phyloP scores from a whole-genome alignment of 2,797 vertebrate species.

The Furcifer pardalis region DNA sequence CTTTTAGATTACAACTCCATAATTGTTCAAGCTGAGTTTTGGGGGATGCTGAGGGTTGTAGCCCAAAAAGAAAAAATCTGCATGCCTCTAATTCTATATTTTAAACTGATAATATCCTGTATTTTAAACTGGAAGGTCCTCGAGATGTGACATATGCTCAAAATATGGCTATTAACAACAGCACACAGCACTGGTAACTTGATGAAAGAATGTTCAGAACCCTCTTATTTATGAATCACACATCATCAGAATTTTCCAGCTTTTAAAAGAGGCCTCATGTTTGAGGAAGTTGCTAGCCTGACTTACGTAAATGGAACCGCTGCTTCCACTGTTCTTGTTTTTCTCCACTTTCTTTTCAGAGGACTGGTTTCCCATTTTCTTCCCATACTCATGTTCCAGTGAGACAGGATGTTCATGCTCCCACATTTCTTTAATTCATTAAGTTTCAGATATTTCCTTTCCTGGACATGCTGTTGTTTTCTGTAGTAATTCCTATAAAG shows the following conservation, averaged over 20 bases:
- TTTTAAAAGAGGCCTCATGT: constrained; percentile 3
- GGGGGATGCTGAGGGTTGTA: too few species aligned
- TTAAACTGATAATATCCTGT: neutral
- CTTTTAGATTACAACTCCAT: too few species aligned
- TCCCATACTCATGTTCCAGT: constrained; percentile 47
- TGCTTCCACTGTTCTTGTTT: constrained; percentile 35
- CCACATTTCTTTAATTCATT: neutral
- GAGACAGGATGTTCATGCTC: constrained; percentile 55
- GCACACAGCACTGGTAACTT: neutral
- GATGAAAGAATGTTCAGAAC: neutral
- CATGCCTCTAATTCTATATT: too few species aligned
- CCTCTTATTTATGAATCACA: neutral
- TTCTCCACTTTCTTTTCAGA: constrained; percentile 20
- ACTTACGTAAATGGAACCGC: constrained; percentile 37
- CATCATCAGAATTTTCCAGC: neutral
- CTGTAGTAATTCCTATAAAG: constrained; percentile 3
- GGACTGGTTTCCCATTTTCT: constrained; percentile 29
- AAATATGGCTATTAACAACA: neutral
- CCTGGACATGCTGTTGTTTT: neutral
- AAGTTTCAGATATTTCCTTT: constrained; percentile 32
- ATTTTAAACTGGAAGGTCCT: neutral
- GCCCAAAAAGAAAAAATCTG: too few species aligned
- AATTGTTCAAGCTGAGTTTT: too few species aligned
- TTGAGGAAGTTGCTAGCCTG: constrained; percentile 30
- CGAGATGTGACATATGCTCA: neutral